Percentiles rank a stretch among this genome's conserved stretches.
Conservation (phyloP, 1,140 invertebrate genomes). For the Anastatus disparis region DNA sequence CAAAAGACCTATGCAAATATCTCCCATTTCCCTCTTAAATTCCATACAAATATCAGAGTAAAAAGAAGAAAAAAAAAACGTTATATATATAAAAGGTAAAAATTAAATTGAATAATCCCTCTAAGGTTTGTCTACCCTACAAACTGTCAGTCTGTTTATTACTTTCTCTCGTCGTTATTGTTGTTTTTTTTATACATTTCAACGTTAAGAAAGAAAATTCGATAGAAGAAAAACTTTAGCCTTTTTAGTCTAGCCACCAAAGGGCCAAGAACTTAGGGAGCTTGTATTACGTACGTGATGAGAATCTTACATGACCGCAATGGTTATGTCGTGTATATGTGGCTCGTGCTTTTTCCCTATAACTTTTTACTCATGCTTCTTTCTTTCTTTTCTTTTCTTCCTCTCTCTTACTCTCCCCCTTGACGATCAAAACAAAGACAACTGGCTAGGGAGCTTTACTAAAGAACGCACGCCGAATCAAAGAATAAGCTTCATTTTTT, state of each 20-base stretch:
- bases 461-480: not conserved
- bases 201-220: constrained; percentile 34
- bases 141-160: constrained; percentile 18
- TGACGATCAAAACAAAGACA: not conserved
- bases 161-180: not conserved
- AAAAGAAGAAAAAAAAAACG: not conserved
- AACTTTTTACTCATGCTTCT: too few relatives aligned
- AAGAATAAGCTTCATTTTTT: too few relatives aligned
- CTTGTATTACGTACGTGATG: constrained; percentile 59
- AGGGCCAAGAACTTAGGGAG: constrained; percentile 43
- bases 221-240: constrained; percentile 29
- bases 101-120: constrained; percentile 13
- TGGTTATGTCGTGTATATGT: not conserved
- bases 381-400: not conserved
- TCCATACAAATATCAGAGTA: too few relatives aligned
- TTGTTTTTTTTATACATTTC: not conserved
- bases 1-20: not conserved
- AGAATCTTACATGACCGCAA: constrained; percentile 46
- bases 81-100: too few relatives aligned
- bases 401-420: not conserved
- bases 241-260: constrained; percentile 34
- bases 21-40: too few relatives aligned
- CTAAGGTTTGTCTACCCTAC: not conserved
- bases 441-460: not conserved
- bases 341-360: not conserved